Conservation (phyloP, 2,888 invertebrate genomes). For the Synanthedon myopaeformis region DNA sequence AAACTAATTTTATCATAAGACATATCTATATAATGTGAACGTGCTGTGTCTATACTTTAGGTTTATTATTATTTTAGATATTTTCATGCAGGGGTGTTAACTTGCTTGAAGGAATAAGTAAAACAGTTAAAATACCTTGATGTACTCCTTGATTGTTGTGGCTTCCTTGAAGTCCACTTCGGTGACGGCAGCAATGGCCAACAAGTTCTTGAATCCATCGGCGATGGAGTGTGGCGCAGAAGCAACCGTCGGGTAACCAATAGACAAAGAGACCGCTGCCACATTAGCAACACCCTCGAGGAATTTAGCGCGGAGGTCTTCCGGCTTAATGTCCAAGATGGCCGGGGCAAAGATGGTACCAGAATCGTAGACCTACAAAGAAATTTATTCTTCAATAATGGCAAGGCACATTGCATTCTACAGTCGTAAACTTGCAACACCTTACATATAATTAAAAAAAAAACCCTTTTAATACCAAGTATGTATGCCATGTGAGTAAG, state of each 20-base stretch:
- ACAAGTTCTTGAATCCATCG: conserved; percentile 97
- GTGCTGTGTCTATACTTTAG: background rate
- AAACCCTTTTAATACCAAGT: no score
- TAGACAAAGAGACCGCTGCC: conserved; percentile 91
- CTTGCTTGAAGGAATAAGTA: background rate
- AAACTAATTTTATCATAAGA: no score
- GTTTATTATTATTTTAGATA: background rate
- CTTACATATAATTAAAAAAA: no score
- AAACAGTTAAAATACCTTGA: conserved; percentile 73
- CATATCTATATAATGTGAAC: background rate
- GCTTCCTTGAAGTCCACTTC: conserved; percentile 97
- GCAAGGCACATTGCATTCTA: no score
- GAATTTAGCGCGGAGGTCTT: conserved; percentile 92
- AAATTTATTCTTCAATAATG: no score
- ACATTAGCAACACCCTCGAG: conserved; percentile 94
- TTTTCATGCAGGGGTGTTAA: no score
- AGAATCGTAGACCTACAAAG: conserved; percentile 88
- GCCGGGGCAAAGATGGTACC: conserved; percentile 97
- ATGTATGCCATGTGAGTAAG: no score
- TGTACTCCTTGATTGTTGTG: conserved; percentile 89
- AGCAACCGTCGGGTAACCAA: conserved; percentile 96
- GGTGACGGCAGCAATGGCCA: conserved; percentile 96
- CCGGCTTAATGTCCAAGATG: conserved; percentile 97
- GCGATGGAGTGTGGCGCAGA: conserved; percentile 98
- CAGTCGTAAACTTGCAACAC: no score